phyloP scores from a whole-genome alignment of 1,140 invertebrate genomes.

The Megalonaias nervosa region DNA sequence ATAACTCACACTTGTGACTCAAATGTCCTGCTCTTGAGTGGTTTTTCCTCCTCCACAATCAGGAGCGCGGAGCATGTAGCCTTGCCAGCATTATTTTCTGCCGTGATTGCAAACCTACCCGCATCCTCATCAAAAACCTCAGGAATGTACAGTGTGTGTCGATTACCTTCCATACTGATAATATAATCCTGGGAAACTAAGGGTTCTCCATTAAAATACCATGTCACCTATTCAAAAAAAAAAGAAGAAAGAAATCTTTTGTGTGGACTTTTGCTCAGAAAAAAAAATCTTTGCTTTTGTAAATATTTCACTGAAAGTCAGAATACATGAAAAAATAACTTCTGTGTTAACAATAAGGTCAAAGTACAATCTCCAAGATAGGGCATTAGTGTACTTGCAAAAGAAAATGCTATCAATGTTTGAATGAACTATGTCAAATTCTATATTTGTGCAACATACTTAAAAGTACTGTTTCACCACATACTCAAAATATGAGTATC shows the following conservation, averaged over 20 bases:
- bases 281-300: too few relatives aligned
- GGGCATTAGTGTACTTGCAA: too few relatives aligned
- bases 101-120: constrained; percentile 68
- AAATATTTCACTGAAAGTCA: too few relatives aligned
- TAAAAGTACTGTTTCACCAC: too few relatives aligned
- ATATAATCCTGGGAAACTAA: constrained; percentile 80
- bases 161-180: constrained; percentile 80
- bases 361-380: too few relatives aligned
- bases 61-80: constrained; percentile 72
- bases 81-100: constrained; percentile 72
- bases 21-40: constrained; percentile 26
- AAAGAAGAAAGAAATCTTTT: constrained; percentile 16
- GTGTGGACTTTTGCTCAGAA: too few relatives aligned
- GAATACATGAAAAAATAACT: too few relatives aligned
- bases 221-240: constrained; percentile 75
- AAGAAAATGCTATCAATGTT: too few relatives aligned
- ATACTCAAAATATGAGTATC: too few relatives aligned
- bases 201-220: constrained; percentile 82
- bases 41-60: constrained; percentile 67
- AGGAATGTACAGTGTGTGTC: constrained; percentile 78
- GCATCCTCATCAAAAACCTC: constrained; percentile 70
- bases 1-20: constrained; percentile 23
- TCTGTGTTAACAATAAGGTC: too few relatives aligned
- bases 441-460: too few relatives aligned
- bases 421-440: too few relatives aligned